phyloP scores from a whole-genome alignment of 2,888 invertebrate species.

The Noctua janthe region DNA sequence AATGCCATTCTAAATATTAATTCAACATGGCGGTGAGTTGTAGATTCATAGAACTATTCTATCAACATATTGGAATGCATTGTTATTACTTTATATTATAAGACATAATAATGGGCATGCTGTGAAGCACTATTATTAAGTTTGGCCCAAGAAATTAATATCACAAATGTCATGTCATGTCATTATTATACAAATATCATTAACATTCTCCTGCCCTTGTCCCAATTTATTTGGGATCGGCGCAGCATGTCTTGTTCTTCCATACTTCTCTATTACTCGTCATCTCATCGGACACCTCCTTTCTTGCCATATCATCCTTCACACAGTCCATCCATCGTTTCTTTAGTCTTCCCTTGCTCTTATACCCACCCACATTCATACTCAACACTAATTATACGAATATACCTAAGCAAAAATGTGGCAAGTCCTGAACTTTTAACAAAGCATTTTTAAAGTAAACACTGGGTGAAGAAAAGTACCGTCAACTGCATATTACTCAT shows the following conservation, averaged over 20 bases:
- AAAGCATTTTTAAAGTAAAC: conserved; percentile 19
- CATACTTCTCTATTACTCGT: too few species aligned
- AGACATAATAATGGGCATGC: not conserved
- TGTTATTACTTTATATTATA: not conserved
- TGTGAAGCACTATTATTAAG: not conserved
- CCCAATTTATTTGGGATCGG: too few species aligned
- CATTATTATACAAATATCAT: not conserved
- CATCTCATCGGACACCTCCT: too few species aligned
- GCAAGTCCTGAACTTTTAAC: not conserved
- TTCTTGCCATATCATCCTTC: too few species aligned
- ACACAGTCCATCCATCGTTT: too few species aligned
- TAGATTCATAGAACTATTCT: not conserved
- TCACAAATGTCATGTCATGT: not conserved
- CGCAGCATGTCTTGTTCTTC: too few species aligned
- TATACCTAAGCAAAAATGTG: not conserved
- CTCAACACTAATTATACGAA: not conserved
- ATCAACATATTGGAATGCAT: conserved; percentile 6
- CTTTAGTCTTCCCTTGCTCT: too few species aligned
- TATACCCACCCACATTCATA: too few species aligned
- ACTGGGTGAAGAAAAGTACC: conserved; percentile 21
- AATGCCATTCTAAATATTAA: conserved; percentile 11
- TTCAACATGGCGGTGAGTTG: not conserved
- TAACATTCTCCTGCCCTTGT: too few species aligned
- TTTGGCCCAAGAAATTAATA: not conserved
- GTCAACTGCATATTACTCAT: conserved; percentile 25